These are phyloP conservation scores for Leucopternis melanops DNA, from an alignment of 2,113 vertebrate genomes.

Conservation along the genomic window DNA sequence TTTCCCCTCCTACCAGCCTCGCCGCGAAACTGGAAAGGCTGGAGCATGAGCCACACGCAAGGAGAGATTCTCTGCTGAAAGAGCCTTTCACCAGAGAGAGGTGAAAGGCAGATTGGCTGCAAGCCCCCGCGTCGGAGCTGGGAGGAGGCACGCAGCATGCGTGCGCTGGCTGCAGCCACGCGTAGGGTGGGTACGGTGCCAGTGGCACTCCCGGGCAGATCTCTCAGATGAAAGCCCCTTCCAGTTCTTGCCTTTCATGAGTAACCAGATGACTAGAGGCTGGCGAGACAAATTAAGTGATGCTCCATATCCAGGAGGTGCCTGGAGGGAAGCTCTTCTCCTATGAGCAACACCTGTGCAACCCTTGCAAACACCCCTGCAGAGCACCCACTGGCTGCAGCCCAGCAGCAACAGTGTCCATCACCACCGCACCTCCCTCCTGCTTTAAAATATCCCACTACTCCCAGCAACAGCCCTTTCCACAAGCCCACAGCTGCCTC, in stretches of 20 bases:
- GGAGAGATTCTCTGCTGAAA: neutral
- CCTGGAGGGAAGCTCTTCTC: neutral
- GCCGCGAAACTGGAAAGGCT: neutral
- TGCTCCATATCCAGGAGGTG: neutral
- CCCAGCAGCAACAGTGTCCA: accelerated
- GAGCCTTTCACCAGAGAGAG: neutral
- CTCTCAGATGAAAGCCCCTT: neutral
- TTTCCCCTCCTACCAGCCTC: neutral
- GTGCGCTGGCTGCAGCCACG: neutral
- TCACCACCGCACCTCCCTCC: neutral
- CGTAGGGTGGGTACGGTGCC: neutral
- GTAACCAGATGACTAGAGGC: neutral
- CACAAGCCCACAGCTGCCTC: neutral
- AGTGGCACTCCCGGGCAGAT: neutral
- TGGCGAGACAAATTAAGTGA: neutral
- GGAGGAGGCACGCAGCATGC: neutral
- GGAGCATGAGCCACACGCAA: neutral
- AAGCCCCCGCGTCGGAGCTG: neutral
- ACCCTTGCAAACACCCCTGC: neutral
- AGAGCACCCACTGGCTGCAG: neutral
- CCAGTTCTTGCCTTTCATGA: neutral
- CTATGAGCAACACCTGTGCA: neutral
- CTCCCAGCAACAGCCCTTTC: neutral
- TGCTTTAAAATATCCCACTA: neutral
- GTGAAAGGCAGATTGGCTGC: neutral